Evolutionary conservation across 2,888 invertebrate species (phyloP), one percentile per base, ranked within the genome.

Genomic region (Gonocerus acuteangulatus): DNA sequence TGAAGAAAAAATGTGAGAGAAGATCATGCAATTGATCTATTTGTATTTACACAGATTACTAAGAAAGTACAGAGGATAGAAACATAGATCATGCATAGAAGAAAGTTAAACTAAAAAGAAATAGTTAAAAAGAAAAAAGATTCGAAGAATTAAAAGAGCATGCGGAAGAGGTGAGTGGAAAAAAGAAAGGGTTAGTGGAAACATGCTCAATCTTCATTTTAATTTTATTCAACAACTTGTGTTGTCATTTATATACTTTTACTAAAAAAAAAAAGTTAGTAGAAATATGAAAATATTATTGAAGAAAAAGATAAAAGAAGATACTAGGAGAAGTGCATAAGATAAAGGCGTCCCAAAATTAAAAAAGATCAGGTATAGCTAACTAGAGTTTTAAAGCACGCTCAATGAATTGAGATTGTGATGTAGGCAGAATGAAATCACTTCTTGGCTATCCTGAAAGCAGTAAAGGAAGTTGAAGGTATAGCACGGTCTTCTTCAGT

Each of bases 401-500:
- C 9, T 27, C 27, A n/a, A n/a, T n/a, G n/a, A n/a, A n/a, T n/a
- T n/a, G 13, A n/a, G 15, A 15, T 6, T 9, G 13, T 9, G 15
- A n/a, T 4, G 4, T 4, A n/a, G 39, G n/a, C 9, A 39, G 39
- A n/a, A n/a, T 3, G 39, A 39, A 15, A 39, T 65, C 48, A 67
- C 61, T 67, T 67, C 61, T 67, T 67, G 47, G 65, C 65, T 48
- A 67, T 67, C 34, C 67, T 60, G 64, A 67, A 68, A 13, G 66
- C 68, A 48, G 67, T 66, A 62, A 68, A 67, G 63, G 66, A 61
- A 2, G 66, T 63, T 48, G 66, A 54, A 1, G 67, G 62, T 32
- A 61, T 32, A 6, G 42, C 27, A 21, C 49, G 48, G 47, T 60
- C 54, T 42, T 69, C 71, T 34, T 71, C 72, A 34, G 70, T 69